These are phyloP conservation scores for Meda fulgida DNA, from an alignment of 2,797 vertebrate genomes.

Conservation along the genomic window DNA sequence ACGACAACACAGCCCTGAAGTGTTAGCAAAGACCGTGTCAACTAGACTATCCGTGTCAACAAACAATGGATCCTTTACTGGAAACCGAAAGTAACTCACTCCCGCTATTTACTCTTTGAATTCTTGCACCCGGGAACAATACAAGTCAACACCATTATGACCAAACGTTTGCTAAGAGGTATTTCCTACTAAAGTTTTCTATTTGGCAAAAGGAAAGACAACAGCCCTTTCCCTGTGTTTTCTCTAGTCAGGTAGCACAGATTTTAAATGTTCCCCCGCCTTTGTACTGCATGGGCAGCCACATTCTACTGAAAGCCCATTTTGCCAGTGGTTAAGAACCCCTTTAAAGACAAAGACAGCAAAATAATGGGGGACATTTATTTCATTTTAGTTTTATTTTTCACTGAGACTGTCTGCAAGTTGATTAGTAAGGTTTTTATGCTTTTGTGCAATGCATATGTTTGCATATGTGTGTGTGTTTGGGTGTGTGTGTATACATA, in stretches of 20 bases:
- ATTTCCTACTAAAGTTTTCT: too few species aligned
- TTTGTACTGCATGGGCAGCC: neutral
- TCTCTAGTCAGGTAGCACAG: neutral
- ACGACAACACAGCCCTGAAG: too few species aligned
- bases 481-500: conserved; percentile 59
- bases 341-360: neutral
- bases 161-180: too few species aligned
- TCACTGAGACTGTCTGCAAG: neutral
- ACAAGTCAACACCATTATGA: too few species aligned
- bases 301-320: neutral
- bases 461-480: conserved; percentile 33
- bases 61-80: too few species aligned
- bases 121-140: too few species aligned
- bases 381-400: neutral
- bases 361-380: neutral
- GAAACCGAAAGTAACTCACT: too few species aligned
- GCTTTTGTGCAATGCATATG: neutral
- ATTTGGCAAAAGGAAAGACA: neutral
- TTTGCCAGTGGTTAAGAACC: neutral
- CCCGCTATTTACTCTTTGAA: too few species aligned
- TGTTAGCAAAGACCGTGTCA: too few species aligned
- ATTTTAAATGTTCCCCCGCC: neutral
- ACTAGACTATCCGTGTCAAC: too few species aligned
- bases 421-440: conserved; percentile 24
- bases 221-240: neutral